Conservation (phyloP, 2,888 invertebrate genomes). For the Yponomeuta evonymella region DNA sequence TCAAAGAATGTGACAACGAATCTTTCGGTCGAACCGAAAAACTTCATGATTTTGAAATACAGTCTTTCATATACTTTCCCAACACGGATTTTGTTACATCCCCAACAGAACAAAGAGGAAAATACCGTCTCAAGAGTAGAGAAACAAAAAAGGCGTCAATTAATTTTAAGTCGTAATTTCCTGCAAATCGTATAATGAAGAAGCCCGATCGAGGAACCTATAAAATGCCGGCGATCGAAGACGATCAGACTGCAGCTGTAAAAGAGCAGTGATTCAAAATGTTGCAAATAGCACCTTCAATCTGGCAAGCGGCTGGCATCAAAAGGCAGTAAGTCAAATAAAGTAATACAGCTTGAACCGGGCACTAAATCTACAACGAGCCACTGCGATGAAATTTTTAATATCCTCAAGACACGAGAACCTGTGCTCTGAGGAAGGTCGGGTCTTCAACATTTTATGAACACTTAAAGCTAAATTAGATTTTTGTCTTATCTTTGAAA, state of each 20-base stretch:
- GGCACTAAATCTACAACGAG: conserved; percentile 16
- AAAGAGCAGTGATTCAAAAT: conserved; percentile 2
- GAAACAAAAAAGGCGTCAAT: too few relatives aligned
- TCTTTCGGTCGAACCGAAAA: too few relatives aligned
- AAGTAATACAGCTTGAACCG: conserved; percentile 9
- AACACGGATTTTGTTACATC: too few relatives aligned
- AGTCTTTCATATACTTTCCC: too few relatives aligned
- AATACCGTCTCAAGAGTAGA: too few relatives aligned
- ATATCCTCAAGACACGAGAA: conserved; percentile 54
- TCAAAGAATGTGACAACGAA: too few relatives aligned
- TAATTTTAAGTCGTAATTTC: background rate
- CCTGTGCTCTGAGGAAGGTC: conserved; percentile 41
- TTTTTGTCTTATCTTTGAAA: conserved; percentile 39
- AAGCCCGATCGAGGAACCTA: background rate
- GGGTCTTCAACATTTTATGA: conserved; percentile 58
- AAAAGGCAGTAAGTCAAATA: conserved; percentile 10
- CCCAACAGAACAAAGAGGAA: too few relatives aligned
- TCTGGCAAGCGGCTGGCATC: conserved; percentile 4
- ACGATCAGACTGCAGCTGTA: background rate
- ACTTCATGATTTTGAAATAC: too few relatives aligned
- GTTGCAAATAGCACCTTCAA: conserved; percentile 11
- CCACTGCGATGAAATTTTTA: conserved; percentile 44
- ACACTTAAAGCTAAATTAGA: conserved; percentile 59
- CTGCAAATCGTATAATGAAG: background rate
- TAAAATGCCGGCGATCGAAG: background rate